phyloP scores from a whole-genome alignment of 2,888 invertebrate genomes.

The Machimus atricapillus region DNA sequence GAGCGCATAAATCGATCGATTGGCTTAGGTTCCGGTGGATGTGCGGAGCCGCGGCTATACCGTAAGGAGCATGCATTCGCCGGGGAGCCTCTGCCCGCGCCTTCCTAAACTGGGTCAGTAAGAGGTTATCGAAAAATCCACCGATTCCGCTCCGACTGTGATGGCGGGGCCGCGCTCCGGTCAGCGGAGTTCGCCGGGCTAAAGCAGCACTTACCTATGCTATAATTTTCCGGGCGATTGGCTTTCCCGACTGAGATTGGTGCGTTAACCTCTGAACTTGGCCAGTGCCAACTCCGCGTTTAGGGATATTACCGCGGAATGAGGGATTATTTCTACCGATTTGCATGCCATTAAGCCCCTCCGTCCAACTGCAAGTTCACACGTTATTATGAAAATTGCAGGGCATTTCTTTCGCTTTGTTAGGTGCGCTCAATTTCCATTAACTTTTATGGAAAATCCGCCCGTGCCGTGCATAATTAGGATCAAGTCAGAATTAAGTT shows the following conservation, averaged over 20 bases:
- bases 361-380: neutral
- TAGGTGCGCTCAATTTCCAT: neutral
- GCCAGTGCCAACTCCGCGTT: neutral
- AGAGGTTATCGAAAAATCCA: slow-evolving; percentile 42
- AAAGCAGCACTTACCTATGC: slow-evolving; percentile 2
- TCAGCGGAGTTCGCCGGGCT: neutral
- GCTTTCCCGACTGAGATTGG: neutral
- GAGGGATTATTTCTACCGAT: neutral
- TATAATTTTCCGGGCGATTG: slow-evolving; percentile 7
- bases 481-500: neutral
- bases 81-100: neutral
- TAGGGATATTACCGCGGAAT: neutral
- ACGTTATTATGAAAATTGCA: neutral
- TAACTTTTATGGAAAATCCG: neutral
- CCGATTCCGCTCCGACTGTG: neutral
- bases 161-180: neutral
- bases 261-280: neutral
- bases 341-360: neutral
- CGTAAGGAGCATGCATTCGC: neutral
- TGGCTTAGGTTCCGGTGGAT: slow-evolving; percentile 44
- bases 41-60: neutral
- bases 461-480: neutral
- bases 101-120: slow-evolving; percentile 42
- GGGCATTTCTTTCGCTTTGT: neutral
- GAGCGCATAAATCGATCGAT: slow-evolving; percentile 49